These are phyloP conservation scores for Dromaius novaehollandiae DNA, from an alignment of 2,113 vertebrate species.

Conservation along the genomic window DNA sequence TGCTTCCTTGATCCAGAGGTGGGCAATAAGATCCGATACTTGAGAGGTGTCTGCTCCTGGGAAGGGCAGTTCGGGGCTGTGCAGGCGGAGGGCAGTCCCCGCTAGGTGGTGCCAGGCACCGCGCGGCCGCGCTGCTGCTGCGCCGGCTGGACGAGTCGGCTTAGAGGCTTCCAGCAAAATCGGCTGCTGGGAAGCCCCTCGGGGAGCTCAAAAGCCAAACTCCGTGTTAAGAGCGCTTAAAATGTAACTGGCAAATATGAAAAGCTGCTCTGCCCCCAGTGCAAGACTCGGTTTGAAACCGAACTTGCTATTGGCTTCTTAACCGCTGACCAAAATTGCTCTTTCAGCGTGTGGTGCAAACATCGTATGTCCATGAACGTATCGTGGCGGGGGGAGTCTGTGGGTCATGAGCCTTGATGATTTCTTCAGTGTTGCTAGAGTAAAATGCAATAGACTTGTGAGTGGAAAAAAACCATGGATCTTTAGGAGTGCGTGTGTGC, in stretches of 20 bases:
- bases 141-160: rapidly evolving
- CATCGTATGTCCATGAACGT: rapidly evolving
- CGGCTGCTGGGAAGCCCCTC: neutral
- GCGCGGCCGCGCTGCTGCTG: neutral
- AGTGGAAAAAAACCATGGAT: neutral
- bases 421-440: neutral
- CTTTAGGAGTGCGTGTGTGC: neutral
- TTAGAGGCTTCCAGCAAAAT: neutral
- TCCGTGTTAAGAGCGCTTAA: neutral
- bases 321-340: neutral
- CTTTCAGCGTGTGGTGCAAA: neutral
- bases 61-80: neutral
- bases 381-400: rapidly evolving
- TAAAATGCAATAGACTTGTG: neutral
- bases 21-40: neutral
- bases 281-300: neutral
- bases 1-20: neutral
- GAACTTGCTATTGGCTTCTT: neutral
- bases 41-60: neutral
- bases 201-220: neutral
- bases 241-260: neutral
- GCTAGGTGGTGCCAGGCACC: slow-evolving; percentile 42
- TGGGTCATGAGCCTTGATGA: rapidly evolving
- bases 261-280: neutral
- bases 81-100: neutral